Evolutionary conservation across 2,888 invertebrate genomes (phyloP).

Genomic region (Ichneumon xanthorius): DNA sequence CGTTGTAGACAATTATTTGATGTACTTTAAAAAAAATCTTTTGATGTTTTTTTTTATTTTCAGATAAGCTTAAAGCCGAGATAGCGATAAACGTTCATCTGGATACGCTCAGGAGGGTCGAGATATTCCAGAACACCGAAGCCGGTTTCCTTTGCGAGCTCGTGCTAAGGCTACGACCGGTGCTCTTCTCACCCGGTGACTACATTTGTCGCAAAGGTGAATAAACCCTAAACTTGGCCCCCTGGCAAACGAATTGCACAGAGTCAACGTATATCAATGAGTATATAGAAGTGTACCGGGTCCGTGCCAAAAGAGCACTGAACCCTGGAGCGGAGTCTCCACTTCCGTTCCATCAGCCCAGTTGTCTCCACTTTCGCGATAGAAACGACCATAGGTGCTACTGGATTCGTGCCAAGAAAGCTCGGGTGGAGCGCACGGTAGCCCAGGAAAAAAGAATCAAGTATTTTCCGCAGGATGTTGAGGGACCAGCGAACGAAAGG

Average conservation of each 20-base stretch:
- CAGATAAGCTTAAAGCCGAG: constrained; percentile 98
- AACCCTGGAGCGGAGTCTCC: constrained; percentile 20
- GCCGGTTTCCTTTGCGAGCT: constrained; percentile 99
- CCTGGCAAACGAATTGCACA: too few species aligned
- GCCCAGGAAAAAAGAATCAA: constrained; percentile 40
- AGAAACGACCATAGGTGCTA: constrained; percentile 33
- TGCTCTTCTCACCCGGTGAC: constrained; percentile 99
- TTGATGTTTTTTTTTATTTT: constrained; percentile 62
- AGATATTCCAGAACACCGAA: constrained; percentile 99
- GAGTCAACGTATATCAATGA: not conserved
- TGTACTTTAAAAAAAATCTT: not conserved
- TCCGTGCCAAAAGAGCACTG: constrained; percentile 27
- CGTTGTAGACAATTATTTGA: too few species aligned
- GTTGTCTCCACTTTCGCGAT: constrained; percentile 48
- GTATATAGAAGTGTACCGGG: constrained; percentile 2
- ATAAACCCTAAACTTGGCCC: constrained; percentile 8
- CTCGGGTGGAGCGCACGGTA: constrained; percentile 26
- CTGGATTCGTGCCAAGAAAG: constrained; percentile 62
- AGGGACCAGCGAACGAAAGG: constrained; percentile 10
- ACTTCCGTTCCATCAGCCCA: constrained; percentile 15
- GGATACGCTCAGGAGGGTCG: constrained; percentile 98
- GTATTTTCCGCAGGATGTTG: constrained; percentile 56
- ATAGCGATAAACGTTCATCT: constrained; percentile 99
- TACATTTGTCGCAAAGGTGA: constrained; percentile 99
- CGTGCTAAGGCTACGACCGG: constrained; percentile 96